Conservation (phyloP, 2,113 vertebrate genomes). For the Polypterus bichir region DNA sequence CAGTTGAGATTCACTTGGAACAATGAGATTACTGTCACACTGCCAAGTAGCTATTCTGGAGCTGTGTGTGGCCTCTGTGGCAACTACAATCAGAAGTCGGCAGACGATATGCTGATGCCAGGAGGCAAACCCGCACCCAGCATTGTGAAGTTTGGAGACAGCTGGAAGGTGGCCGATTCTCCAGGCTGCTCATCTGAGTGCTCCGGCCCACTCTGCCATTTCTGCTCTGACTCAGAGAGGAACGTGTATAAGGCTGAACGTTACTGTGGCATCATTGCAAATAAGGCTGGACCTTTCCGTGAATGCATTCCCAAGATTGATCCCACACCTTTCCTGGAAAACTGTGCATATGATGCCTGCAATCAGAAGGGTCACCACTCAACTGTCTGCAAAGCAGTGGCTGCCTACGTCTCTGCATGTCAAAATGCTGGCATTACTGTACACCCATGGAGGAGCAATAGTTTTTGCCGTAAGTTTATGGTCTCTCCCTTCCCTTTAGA, state of each 20-base stretch:
- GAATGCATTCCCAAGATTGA: constrained; percentile 30
- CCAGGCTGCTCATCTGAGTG: constrained; percentile 33
- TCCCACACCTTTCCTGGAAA: constrained; percentile 30
- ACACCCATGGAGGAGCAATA: constrained; percentile 30
- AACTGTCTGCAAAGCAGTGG: constrained; percentile 33
- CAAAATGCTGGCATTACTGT: constrained; percentile 31
- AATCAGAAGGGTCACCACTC: constrained; percentile 25
- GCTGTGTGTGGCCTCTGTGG: constrained; percentile 41
- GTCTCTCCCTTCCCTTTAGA: too few species aligned
- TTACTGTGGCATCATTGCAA: constrained; percentile 38
- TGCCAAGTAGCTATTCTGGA: constrained; percentile 30
- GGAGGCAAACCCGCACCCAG: constrained; percentile 15
- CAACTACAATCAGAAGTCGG: constrained; percentile 30
- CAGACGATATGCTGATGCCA: constrained; percentile 33
- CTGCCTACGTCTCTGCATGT: constrained; percentile 33
- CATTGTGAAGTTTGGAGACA: constrained; percentile 26
- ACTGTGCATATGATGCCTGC: constrained; percentile 41
- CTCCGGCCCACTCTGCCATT: constrained; percentile 18
- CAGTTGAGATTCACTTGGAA: constrained; percentile 39
- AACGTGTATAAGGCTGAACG: constrained; percentile 17
- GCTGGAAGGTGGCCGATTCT: constrained; percentile 25
- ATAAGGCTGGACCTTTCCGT: constrained; percentile 34
- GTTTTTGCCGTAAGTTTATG: constrained; percentile 41
- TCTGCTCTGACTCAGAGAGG: constrained; percentile 13
- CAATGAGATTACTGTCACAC: constrained; percentile 21